Evolutionary conservation across 1,140 invertebrate species (phyloP).

Genomic region (Temnothorax curvispinosus): DNA sequence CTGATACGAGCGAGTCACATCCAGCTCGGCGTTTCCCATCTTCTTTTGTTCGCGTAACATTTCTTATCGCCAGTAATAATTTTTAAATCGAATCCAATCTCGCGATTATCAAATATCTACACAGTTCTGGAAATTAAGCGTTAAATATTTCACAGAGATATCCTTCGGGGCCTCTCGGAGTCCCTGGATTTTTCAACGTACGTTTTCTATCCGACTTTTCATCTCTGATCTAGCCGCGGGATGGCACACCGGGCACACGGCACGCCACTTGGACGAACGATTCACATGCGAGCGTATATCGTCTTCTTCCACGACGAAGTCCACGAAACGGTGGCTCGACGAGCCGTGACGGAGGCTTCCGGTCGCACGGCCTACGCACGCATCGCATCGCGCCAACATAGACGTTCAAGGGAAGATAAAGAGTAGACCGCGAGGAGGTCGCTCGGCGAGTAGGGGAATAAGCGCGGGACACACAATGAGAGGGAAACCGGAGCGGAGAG

Average conservation of each 20-base stretch:
- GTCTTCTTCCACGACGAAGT: slow-evolving; percentile 35
- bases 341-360: slow-evolving; percentile 81
- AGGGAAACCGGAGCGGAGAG: slow-evolving; percentile 52
- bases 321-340: slow-evolving; percentile 75
- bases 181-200: slow-evolving; percentile 15
- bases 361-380: slow-evolving; percentile 81
- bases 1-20: background rate
- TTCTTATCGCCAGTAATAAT: background rate
- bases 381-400: slow-evolving; percentile 53
- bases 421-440: slow-evolving; percentile 58
- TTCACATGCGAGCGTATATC: slow-evolving; percentile 50
- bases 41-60: background rate
- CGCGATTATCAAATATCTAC: background rate
- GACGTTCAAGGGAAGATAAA: slow-evolving; percentile 59
- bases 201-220: slow-evolving; percentile 10
- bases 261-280: slow-evolving; percentile 33
- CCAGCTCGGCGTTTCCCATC: background rate
- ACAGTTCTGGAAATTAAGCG: background rate
- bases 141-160: background rate
- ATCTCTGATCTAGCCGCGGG: slow-evolving; percentile 16
- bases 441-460: slow-evolving; percentile 33
- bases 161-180: background rate
- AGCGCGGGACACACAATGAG: slow-evolving; percentile 51
- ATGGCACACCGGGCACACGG: slow-evolving; percentile 36
- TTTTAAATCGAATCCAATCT: background rate